phyloP scores from a whole-genome alignment of 2,113 vertebrate species.

The Notothenia rossii region DNA sequence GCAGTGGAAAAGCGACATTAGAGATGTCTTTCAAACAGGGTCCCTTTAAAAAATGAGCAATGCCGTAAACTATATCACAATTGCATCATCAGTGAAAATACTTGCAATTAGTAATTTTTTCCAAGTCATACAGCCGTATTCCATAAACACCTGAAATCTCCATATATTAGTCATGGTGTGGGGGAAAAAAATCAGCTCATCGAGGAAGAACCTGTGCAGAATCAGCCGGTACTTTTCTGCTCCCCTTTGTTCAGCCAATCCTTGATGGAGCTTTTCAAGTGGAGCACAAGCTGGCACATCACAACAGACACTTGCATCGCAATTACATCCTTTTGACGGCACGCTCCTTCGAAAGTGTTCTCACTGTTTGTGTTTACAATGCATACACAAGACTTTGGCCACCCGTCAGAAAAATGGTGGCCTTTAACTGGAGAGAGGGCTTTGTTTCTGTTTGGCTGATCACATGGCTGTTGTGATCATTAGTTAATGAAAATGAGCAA shows the following conservation, averaged over 20 bases:
- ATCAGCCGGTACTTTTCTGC: conserved; percentile 47
- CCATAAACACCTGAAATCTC: conserved; percentile 53
- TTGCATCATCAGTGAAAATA: too few species aligned
- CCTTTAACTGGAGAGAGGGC: conserved; percentile 5
- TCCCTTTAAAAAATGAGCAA: too few species aligned
- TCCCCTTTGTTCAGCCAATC: conserved; percentile 63
- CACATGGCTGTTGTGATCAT: conserved; percentile 9
- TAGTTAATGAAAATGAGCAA: conserved; percentile 34
- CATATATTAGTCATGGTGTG: conserved; percentile 10
- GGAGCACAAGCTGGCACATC: conserved; percentile 37
- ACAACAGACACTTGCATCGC: conserved; percentile 58
- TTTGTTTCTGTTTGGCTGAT: conserved; percentile 32
- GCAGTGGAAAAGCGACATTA: too few species aligned
- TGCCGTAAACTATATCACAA: too few species aligned
- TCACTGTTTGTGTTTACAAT: conserved; percentile 45
- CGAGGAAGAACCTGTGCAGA: conserved; percentile 43
- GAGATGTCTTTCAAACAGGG: too few species aligned
- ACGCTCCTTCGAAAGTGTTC: conserved; percentile 41
- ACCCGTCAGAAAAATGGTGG: conserved; percentile 7
- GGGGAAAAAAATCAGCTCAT: conserved; percentile 30
- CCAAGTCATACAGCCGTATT: too few species aligned
- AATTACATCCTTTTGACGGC: conserved; percentile 70
- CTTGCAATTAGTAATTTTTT: too few species aligned
- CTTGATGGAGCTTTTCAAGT: conserved; percentile 66
- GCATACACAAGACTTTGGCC: conserved; percentile 21